Base-by-base conservation (phyloP, 1,140 invertebrate genomes). In the Meteorus sp. region DNA sequence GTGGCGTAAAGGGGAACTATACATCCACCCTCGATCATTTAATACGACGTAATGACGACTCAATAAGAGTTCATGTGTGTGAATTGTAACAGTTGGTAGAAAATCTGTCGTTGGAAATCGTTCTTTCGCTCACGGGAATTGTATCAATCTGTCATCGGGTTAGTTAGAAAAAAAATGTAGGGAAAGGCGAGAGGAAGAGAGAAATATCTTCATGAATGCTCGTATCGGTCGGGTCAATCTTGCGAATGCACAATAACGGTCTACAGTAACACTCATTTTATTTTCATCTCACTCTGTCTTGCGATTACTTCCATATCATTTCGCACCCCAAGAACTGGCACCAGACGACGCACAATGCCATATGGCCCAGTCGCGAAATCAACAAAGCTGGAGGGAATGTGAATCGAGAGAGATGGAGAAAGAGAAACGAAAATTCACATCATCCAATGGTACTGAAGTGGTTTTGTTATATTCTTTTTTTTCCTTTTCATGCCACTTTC, bases 221-320 rank as follows among this genome's bases (percentile, higher is more conserved):
- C 15, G 60, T 74, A 78, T 79, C 76, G 66, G 60, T 66, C 69
- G 70, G 74, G 70, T 76, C 76, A 77, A 80, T 80, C 78, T 79
- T 57, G 65, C 66, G 68, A 63, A 71, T 70, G 72, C 70, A 71
- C 74, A 73, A 73, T 69, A 71, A 69, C 68, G 67, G 60, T 66
- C 56, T 41, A n/a, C n/a, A 53, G n/a, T 41, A 43, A 60, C 25
- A 66, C 15, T 35, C 11, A 9, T 9, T 13, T 3, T 20, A 22
- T 17, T 19, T 43, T 25, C 19, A 13, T 35, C 47, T 37, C 25
- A 29, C 50, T 57, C 72, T 73, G 71, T 74, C 68, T 66, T n/a
- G n/a, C n/a, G n/a, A 79, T 80, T 80, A 80, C 78, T 79, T 80
- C 77, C 76, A 77, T 79, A 78, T 80, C 76, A 79, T 80, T 80